These are phyloP conservation scores for Actinia tenebrosa DNA, from an alignment of 64 coral and sea anemone species.

Conservation along the genomic window DNA sequence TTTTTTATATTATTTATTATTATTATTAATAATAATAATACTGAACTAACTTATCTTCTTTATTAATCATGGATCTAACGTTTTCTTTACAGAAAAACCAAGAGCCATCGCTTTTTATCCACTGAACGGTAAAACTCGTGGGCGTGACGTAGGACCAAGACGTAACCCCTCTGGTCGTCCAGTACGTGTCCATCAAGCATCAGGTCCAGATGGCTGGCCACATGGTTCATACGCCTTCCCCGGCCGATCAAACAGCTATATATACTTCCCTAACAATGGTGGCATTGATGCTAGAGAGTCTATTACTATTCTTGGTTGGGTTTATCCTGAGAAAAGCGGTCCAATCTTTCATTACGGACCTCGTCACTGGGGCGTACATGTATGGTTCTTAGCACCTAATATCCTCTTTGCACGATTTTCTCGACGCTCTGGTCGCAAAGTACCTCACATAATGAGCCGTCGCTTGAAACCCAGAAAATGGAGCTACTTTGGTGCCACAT, in stretches of 20 bases:
- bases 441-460: conserved; percentile 10
- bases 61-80: neutral
- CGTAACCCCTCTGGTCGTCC: conserved; percentile 38
- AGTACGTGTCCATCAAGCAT: conserved; percentile 14
- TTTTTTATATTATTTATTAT: too few species aligned
- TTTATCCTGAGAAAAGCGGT: conserved; percentile 59
- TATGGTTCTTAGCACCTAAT: conserved; percentile 24
- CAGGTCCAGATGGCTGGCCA: conserved; percentile 51
- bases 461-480: conserved; percentile 20
- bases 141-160: conserved; percentile 49
- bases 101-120: conserved; percentile 58
- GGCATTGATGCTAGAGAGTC: conserved; percentile 63
- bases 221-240: conserved; percentile 51
- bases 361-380: neutral
- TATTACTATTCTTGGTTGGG: conserved; percentile 61
- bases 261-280: conserved; percentile 72
- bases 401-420: conserved; percentile 33
- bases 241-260: conserved; percentile 40
- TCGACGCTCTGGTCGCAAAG: conserved; percentile 14
- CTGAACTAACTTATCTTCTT: neutral
- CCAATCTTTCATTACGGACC: conserved; percentile 60
- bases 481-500: conserved; percentile 77
- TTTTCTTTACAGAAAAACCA: conserved; percentile 24
- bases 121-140: conserved; percentile 35
- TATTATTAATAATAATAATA: too few species aligned